Evolutionary conservation across 2,797 vertebrate genomes (phyloP).

Genomic region (Alfaro cultratus): DNA sequence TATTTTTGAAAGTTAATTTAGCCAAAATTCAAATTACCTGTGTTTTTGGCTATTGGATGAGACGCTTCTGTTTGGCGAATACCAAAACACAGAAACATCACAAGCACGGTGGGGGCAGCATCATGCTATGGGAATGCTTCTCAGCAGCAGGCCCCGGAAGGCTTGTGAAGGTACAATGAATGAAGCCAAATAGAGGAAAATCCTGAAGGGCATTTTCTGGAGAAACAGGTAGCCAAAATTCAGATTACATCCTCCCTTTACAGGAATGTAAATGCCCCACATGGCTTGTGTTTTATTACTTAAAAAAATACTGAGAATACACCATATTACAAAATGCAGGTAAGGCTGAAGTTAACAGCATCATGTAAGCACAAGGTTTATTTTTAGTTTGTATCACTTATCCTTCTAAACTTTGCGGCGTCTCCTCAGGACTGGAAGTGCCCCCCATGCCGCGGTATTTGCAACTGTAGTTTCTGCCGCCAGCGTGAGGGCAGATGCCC

Average conservation of each 20-base stretch:
- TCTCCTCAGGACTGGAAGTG: constrained; percentile 78
- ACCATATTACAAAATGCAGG: background rate
- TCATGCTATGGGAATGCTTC: too few species aligned
- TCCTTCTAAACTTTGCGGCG: background rate
- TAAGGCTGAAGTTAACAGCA: background rate
- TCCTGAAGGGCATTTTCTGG: background rate
- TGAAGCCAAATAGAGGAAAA: too few species aligned
- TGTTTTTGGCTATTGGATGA: too few species aligned
- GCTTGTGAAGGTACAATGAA: too few species aligned
- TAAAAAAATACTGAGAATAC: background rate
- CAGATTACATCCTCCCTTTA: too few species aligned
- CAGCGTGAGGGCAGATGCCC: constrained; percentile 80
- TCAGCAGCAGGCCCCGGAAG: too few species aligned
- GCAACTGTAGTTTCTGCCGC: constrained; percentile 86
- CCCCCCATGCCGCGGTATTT: constrained; percentile 83
- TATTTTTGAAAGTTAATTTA: too few species aligned
- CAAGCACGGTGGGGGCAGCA: too few species aligned
- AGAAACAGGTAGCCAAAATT: background rate
- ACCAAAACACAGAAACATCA: too few species aligned
- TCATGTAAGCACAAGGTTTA: background rate
- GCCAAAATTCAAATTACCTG: too few species aligned
- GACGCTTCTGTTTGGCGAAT: too few species aligned
- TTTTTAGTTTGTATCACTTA: background rate
- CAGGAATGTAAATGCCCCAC: too few species aligned
- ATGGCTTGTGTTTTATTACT: background rate